Base-by-base conservation (phyloP, 2,797 vertebrate species). In the Hylomyscus alleni region DNA sequence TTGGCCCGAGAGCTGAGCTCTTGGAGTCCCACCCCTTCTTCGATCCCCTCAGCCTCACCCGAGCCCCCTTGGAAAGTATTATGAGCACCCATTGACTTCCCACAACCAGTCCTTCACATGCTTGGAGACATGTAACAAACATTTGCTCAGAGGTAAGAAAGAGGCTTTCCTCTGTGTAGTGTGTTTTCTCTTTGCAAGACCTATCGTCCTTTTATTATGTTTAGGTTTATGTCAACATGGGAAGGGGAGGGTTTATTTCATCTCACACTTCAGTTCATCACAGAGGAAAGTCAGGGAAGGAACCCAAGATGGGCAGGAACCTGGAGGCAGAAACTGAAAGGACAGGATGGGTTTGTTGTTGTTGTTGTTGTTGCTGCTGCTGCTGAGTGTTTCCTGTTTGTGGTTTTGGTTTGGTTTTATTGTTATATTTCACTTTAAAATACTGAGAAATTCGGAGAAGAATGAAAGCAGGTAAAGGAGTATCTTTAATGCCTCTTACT, bases 401-500 rank as follows among this genome's bases (percentile, higher is more conserved):
- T 40, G 3, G 81, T 62, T 31, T 5, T 17, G 15, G 40, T 82
- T 14, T 82, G 40, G 11, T 31, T 15, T 40, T 83, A 24, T 7
- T 11, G 22, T 60, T 56, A 95, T 97, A 75, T 89, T 52, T 95
- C 81, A 83, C 95, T 95, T 97, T 96, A 97, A 95, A 97, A 67
- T 77, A 81, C 47, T 67, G 34, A 86, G 50, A 17, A 56, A 73
- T 88, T 73, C 10, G 1, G 20, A 52, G 95, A 40, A 93, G 15
- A 13, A 47, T 76, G 47, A 69, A 44, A 89, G 88, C n/a, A 92
- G 58, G 12, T 19, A 40, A 31, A 14, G n/a, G 84, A 40, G 37
- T 75, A 87, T 52, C n/a, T 90, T 58, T 67, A 87, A 19, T 4
- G 29, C 75, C 34, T 6, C 17, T 69, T 78, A 67, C 40, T 80